Evolutionary conservation across 2,113 vertebrate species (phyloP).

Genomic region (Microtus ochrogaster): DNA sequence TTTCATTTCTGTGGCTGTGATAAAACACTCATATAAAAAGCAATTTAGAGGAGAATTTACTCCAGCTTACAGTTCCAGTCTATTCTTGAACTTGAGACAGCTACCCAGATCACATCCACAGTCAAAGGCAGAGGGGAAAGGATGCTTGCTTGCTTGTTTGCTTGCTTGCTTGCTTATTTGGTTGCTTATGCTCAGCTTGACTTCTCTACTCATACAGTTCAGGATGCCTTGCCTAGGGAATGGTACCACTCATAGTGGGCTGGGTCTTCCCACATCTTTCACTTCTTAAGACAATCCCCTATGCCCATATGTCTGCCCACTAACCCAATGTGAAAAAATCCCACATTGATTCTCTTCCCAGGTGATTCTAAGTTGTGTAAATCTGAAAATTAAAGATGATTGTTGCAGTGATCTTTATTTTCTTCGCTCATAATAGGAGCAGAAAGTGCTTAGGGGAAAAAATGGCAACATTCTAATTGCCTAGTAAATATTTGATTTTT

Average conservation of each 20-base stretch:
- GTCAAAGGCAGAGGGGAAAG: not conserved
- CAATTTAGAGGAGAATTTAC: not conserved
- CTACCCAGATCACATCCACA: not conserved
- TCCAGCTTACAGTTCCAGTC: not conserved
- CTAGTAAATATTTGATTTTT: not conserved
- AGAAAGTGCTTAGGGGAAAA: not conserved
- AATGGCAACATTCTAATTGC: not conserved
- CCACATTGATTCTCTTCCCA: not conserved
- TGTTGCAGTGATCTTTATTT: not conserved
- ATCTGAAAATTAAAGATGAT: not conserved
- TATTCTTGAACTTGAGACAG: not conserved
- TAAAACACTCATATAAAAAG: not conserved
- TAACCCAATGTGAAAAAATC: not conserved
- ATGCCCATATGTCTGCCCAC: not conserved
- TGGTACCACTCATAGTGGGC: not conserved
- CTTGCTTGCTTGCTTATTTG: not conserved
- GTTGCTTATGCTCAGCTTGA: not conserved
- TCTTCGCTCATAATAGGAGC: not conserved
- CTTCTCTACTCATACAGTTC: no score
- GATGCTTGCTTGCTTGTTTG: not conserved
- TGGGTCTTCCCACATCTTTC: not conserved
- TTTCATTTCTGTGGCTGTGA: not conserved
- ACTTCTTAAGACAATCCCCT: not conserved
- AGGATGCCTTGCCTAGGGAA: not conserved
- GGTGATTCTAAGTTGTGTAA: not conserved